A percentile compares a stretch with the other conserved stretches of the same genome.
These are phyloP conservation scores for Ophioderma brevispina DNA, from an alignment of 35 echinoderm and acorn worm genomes.

Conservation along the genomic window DNA sequence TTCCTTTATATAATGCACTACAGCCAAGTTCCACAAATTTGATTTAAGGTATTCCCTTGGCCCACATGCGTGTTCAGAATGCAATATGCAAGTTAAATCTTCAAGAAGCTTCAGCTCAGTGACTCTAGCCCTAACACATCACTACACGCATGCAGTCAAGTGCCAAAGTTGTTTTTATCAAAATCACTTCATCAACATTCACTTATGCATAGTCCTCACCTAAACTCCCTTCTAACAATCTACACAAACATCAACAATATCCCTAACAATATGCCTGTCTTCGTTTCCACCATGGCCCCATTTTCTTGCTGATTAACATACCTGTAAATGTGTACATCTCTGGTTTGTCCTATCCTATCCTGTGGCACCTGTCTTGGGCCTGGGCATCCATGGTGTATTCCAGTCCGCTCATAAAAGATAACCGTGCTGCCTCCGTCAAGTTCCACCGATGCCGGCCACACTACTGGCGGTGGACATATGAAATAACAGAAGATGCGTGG, in stretches of 20 bases:
- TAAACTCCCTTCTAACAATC: too few relatives aligned
- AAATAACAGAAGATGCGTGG: conserved; percentile 78
- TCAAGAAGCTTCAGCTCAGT: too few relatives aligned
- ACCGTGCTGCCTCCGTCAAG: conserved; percentile 91
- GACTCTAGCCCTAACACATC: not conserved
- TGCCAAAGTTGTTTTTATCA: too few relatives aligned
- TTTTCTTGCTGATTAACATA: too few relatives aligned
- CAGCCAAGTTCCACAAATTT: too few relatives aligned
- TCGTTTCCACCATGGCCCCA: too few relatives aligned
- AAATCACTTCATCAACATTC: too few relatives aligned
- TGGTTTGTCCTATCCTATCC: conserved; percentile 99
- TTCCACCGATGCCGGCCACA: conserved; percentile 90
- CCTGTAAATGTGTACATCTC: conserved; percentile 99
- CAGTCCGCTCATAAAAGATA: conserved; percentile 99
- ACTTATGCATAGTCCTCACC: too few relatives aligned
- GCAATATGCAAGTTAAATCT: not conserved
- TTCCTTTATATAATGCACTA: too few relatives aligned
- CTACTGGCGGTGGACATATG: conserved; percentile 95
- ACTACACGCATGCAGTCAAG: not conserved
- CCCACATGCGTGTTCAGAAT: not conserved
- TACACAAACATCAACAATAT: too few relatives aligned
- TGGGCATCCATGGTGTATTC: conserved; percentile 99
- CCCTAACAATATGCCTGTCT: too few relatives aligned
- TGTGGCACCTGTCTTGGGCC: conserved; percentile 97
- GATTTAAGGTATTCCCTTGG: too few relatives aligned